Base-by-base conservation (phyloP, 30 jellyfish, hydroid and myxozoan genomes). In the Aurelia sp. region DNA sequence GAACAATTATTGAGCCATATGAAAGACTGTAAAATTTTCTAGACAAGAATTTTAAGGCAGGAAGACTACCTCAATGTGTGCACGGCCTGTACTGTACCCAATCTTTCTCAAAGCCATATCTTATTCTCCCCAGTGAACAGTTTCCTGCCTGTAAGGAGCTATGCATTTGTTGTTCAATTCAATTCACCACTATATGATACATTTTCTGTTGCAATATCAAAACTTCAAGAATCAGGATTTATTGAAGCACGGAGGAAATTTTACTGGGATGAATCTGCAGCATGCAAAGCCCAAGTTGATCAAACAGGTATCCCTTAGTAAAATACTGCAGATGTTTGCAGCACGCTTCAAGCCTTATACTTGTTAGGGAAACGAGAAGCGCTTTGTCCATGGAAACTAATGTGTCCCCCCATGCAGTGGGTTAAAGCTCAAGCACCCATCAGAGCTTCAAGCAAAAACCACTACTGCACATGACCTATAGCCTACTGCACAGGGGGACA, bases 111-210 rank as follows among this genome's bases (percentile, higher is more conserved):
- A 3, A 6, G 13, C 82, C 9, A 20, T 12, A 6, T 53, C 61
- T 31, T 13, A 6, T 76, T 76, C 16, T 23, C 16, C 15, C 3
- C 16, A 76, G 87, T 76, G 55, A 63, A 76, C 87, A 58, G 87
- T 22, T 60, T 76, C 76, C 63, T 76, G 78, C 87, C 87, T 8
- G 87, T 76, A 21, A 64, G 87, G 18, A 76, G 87, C 48, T 76
- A 76, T 60, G 87, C 87, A 57, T 76, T 76, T 60, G 76, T 62
- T 23, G 87, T 76, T 60, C 87, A 64, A 53, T 76, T 76, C 76
- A 76, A 76, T 62, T 76, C 87, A 4, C 87, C 87, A 10, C 87
- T 76, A 8, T 76, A 58, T 76, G 87, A 76, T 48, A 41, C 63
- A 13, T 62, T 76, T 76, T 76, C 87, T 22, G 37, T 76, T 37